Evolutionary conservation across 2,113 vertebrate genomes (phyloP), one percentile per base, ranked within the genome.

Genomic region (Delphinus delphis): DNA sequence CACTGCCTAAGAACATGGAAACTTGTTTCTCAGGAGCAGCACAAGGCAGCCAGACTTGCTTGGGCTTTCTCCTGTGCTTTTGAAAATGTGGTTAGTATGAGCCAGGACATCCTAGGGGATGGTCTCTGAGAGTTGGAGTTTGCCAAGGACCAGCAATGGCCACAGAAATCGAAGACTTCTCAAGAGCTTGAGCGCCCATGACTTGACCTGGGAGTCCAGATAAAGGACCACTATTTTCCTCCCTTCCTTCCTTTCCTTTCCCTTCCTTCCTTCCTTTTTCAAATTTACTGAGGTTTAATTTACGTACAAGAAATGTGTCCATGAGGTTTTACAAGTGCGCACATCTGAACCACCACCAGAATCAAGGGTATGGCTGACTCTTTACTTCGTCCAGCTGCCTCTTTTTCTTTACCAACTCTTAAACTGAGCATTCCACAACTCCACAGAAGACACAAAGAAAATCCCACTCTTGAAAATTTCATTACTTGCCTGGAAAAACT

Each of bases 401-500:
- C 25, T 65, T 95, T 95, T 88, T 86, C 60, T 62, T 90, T 55
- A 62, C 38, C n/a, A 89, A 25, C n/a, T 47, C 60, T 96, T 81
- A 70, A 90, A 96, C 58, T 36, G n/a, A 95, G 70, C 60, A 65
- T 81, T 74, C 33, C 10, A 31, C 3, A 76, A 73, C 53, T 84
- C 82, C 13, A 70, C 17, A 81, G 92, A 97, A 96, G 65, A 96
- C 28, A 79, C 31, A 65, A 58, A 85, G 33, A 91, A 86, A 92
- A 85, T 33, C n/a, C 71, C 11, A 95, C 68, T 93, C 38, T 91
- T 96, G 38, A 86, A 95, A 95, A 92, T 92, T 60, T 44, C 47
- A 88, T 90, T 85, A 80, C 70, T 96, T 94, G 47, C 71, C 81
- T 97, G 90, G 96, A 95, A 95, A 90, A 97, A 93, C 41, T 96